Conservation (phyloP, 1,140 invertebrate species). For the Zelostemma sp. region DNA sequence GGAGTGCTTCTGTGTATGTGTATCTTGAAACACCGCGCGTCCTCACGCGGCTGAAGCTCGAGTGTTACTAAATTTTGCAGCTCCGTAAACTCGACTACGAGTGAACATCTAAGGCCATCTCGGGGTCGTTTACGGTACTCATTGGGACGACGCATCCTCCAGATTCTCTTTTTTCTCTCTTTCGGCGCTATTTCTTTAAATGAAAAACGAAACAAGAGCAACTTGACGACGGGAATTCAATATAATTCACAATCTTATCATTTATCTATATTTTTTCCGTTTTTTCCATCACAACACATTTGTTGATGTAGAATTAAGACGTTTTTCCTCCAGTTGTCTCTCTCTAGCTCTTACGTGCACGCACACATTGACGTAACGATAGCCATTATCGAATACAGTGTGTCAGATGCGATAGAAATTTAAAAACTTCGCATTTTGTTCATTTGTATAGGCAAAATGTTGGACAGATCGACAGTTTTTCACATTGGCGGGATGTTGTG, state of each 20-base stretch:
- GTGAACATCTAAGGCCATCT: conserved; percentile 34
- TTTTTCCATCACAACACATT: background rate
- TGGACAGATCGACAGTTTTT: background rate
- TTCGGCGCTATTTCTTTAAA: no score
- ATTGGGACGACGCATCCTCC: no score
- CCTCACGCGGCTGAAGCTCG: conserved; percentile 34
- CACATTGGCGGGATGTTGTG: background rate
- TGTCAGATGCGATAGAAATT: background rate
- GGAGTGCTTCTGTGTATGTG: conserved; percentile 9
- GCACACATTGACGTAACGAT: no score
- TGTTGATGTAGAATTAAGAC: background rate
- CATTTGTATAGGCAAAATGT: background rate
- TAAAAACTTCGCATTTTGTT: background rate
- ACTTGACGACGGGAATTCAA: no score
- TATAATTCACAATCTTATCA: background rate
- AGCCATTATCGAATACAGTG: no score
- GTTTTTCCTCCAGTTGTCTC: background rate
- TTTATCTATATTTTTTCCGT: background rate
- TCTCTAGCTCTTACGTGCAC: no score
- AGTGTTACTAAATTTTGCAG: conserved; percentile 28
- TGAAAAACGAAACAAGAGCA: no score
- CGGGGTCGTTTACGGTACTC: no score
- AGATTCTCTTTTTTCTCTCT: background rate
- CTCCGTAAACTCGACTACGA: background rate
- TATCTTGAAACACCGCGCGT: conserved; percentile 22